Evolutionary conservation across 1,140 invertebrate species (phyloP).

Genomic region (Drosophila parabipectinata): DNA sequence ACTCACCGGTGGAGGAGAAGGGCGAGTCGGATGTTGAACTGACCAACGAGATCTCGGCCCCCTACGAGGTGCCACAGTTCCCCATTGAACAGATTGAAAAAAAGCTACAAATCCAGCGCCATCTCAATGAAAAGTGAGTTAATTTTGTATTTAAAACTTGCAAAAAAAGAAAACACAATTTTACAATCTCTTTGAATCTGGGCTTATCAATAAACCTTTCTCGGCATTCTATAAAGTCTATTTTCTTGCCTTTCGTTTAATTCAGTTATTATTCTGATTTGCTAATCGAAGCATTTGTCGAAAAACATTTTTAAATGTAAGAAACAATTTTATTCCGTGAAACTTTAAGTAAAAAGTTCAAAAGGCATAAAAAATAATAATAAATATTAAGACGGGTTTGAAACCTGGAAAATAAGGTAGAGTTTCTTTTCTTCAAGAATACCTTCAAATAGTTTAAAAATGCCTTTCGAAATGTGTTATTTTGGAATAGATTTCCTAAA

Average conservation of each 20-base stretch:
- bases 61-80: conserved; percentile 98
- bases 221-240: not conserved
- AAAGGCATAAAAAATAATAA: not conserved
- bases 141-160: too few relatives aligned
- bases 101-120: conserved; percentile 95
- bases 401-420: too few relatives aligned
- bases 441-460: too few relatives aligned
- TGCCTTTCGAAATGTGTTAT: too few relatives aligned
- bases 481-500: too few relatives aligned
- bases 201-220: not conserved
- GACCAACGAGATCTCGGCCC: conserved; percentile 95
- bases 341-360: not conserved
- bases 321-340: not conserved
- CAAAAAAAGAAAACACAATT: too few relatives aligned
- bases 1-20: conserved; percentile 60
- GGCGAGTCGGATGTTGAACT: conserved; percentile 63
- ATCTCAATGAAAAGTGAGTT: conserved; percentile 94
- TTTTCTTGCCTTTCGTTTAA: not conserved
- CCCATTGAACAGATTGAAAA: conserved; percentile 98
- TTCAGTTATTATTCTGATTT: not conserved
- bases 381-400: not conserved
- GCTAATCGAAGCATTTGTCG: not conserved
- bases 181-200: not conserved
- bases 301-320: not conserved
- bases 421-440: too few relatives aligned